Conservation (phyloP, 1,140 invertebrate genomes). For the Vanessa tameamea region DNA sequence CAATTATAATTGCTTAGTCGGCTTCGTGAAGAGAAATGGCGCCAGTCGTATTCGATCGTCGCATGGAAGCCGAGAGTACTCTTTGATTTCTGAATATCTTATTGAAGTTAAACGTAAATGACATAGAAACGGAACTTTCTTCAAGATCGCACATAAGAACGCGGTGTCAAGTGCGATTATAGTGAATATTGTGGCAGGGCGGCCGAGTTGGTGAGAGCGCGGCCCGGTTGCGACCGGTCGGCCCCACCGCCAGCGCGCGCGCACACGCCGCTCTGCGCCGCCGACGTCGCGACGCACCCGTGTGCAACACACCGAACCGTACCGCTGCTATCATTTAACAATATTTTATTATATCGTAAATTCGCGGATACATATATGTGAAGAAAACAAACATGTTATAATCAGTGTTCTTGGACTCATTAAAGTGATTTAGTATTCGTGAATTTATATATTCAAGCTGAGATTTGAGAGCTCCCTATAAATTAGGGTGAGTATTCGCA, state of each 20-base stretch:
- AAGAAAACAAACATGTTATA: slow-evolving; percentile 30
- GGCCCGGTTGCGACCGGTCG: slow-evolving; percentile 76
- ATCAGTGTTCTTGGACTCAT: slow-evolving; percentile 21
- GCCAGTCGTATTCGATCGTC: slow-evolving; percentile 44
- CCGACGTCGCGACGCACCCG: slow-evolving; percentile 76
- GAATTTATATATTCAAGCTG: slow-evolving; percentile 16
- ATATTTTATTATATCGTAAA: slow-evolving; percentile 18
- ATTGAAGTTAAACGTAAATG: slow-evolving; percentile 42
- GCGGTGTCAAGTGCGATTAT: slow-evolving; percentile 78
- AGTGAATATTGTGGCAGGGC: slow-evolving; percentile 63
- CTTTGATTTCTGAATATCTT: slow-evolving; percentile 26
- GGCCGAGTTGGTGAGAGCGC: slow-evolving; percentile 66
- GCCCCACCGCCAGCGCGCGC: slow-evolving; percentile 68
- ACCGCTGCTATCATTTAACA: slow-evolving; percentile 36
- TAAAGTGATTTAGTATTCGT: slow-evolving; percentile 23
- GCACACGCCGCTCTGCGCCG: slow-evolving; percentile 72
- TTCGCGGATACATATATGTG: slow-evolving; percentile 19
- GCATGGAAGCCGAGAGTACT: slow-evolving; percentile 41
- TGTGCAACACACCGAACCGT: slow-evolving; percentile 49
- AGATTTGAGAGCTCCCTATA: slow-evolving; percentile 16
- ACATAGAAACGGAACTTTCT: slow-evolving; percentile 78
- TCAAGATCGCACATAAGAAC: slow-evolving; percentile 60
- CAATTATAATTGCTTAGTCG: slow-evolving; percentile 61
- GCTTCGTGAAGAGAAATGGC: slow-evolving; percentile 51
- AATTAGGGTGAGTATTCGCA: slow-evolving; percentile 33